Evolutionary conservation across 64 coral and sea anemone species (phyloP), one percentile per base, ranked within the genome.

Genomic region (Stichodactyla helianthus): DNA sequence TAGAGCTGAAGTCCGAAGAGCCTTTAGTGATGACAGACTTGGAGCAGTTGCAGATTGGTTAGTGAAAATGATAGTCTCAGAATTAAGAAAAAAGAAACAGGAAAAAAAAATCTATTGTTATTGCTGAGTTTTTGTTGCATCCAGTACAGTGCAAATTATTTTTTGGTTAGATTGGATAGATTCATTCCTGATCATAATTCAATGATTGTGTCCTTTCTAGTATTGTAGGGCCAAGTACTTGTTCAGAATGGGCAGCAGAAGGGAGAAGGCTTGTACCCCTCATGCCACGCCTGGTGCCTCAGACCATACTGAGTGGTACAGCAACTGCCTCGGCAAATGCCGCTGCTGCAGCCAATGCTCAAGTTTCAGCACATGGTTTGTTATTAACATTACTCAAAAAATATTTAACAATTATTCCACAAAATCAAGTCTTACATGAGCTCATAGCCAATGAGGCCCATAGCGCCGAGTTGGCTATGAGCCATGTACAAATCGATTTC

Each of bases 201-300:
- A 44, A 44, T 44, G 35, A 44, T 44, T 44, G 35, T 44, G 35
- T 44, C 35, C 19, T 19, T 55, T 20, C 11, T 31, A 99, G 97
- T 91, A 92, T 99, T 53, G 94, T 91, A 88, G 97, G 97, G 53
- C 85, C 97, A 57, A 92, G 90, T 54, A 94, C 90, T 80, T 91
- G 93, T 88, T 93, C 93, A 51, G 97, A 99, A 62, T 99, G 97
- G 97, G 97, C 93, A 78, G 93, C 97, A 59, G 97, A 99, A 88
- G 97, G 97, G 11, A 84, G 97, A 68, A 83, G 97, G 54, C 91
- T 94, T 86, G 97, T 99, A 11, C 97, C 97, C 26, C 88, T 99
- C 17, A 99, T 99, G 97, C 97, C 97, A 52, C 93, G 97, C 17
- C 97, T 99, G 80, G 97, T 99, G 14, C 97, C 97, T 18, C 97